Conservation (phyloP, 2,797 vertebrate species). For the Manis pentadactyla region DNA sequence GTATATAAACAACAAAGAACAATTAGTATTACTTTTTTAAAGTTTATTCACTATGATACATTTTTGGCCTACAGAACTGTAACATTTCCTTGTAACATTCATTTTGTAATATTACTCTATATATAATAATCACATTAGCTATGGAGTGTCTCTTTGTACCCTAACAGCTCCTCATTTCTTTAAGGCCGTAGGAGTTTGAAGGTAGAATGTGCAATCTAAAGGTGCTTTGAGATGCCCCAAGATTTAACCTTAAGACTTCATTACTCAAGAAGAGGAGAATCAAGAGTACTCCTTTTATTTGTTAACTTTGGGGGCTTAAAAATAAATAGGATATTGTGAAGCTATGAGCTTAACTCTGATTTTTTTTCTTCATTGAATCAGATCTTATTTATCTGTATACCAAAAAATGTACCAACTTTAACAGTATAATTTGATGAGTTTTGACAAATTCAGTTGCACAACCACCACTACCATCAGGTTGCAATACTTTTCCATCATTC, state of each 20-base stretch:
- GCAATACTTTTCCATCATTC: background rate
- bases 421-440: background rate
- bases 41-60: background rate
- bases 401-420: background rate
- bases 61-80: background rate
- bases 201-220: background rate
- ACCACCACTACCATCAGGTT: background rate
- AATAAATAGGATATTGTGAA: background rate
- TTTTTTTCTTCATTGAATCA: background rate
- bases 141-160: background rate
- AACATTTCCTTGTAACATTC: background rate
- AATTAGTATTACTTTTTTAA: background rate
- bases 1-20: background rate
- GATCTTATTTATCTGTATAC: background rate
- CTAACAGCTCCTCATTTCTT: background rate
- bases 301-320: background rate
- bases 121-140: background rate
- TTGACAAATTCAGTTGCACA: background rate
- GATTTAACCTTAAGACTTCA: conserved; percentile 3
- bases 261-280: background rate
- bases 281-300: background rate
- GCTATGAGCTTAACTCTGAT: background rate
- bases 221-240: background rate
- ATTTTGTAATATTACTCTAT: background rate
- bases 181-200: background rate